Base-by-base conservation (phyloP, 2,888 invertebrate genomes). In the Charanyca ferruginea region DNA sequence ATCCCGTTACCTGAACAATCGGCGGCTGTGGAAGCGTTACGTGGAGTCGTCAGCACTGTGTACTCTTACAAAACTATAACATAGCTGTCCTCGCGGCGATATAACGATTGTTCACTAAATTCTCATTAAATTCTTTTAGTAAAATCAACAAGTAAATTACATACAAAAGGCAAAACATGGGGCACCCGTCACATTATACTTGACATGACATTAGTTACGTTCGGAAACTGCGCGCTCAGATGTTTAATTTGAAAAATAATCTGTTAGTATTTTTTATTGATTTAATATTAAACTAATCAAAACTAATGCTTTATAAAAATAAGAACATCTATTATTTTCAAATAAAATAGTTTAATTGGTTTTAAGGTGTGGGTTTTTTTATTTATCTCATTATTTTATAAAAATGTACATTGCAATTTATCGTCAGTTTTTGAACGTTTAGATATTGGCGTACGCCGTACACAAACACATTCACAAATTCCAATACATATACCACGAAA, bases 1-100 rank as follows among this genome's bases (percentile, higher is more conserved):
- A 93, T 95, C 94, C 95, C 95, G 95, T 95, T 95, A 95, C 94
- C 95, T 95, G 91, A 87, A 86, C 85, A 87, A 87, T 89, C 82
- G 84, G 88, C 84, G 87, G 83, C 84, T 79, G 85, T 84, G 81
- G 80, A 79, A 84, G 83, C 82, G 85, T 75, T 84, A 82, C 79
- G 84, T 82, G 82, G 81, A 81, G 81, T 85, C 83, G 83, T 80
- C 74, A 80, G 75, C 81, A 81, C 85, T 76, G 70, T 68, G 57
- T 79, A 53, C 85, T 86, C 85, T 81, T 83, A 79, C 63, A 78
- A 78, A 81, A 87, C 88, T 93, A 90, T 86, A 90, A 85, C 94
- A 94, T 94, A 87, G 77, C 88, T 90, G 78, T 86, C 74, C 66
- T 42, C 73, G 71, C 75, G 77, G 74, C 79, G 60, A 78, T 87